Conservation (phyloP, 2,113 vertebrate genomes). For the Pomatorhinus ruficollis region DNA sequence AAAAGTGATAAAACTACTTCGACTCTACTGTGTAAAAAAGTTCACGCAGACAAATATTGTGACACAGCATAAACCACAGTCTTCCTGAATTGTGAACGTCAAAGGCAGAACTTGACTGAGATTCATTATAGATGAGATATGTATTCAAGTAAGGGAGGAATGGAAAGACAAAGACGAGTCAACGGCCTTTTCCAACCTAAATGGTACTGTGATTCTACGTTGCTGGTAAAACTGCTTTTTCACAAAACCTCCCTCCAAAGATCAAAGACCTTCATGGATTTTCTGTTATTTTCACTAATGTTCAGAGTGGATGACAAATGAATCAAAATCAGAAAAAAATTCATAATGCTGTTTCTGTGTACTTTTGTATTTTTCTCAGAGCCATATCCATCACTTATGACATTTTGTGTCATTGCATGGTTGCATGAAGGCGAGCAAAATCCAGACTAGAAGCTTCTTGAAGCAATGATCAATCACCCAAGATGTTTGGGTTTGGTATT, state of each 20-base stretch:
- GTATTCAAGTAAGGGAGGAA: neutral
- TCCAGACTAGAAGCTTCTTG: neutral
- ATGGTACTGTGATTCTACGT: neutral
- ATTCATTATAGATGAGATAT: neutral
- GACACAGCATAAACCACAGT: neutral
- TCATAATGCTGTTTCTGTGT: neutral
- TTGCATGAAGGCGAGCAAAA: neutral
- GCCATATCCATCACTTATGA: neutral
- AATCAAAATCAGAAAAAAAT: neutral
- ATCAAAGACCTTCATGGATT: neutral
- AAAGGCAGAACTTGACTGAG: neutral
- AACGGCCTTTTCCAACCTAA: neutral
- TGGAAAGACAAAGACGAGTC: neutral
- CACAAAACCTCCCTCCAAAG: neutral
- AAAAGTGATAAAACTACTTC: neutral
- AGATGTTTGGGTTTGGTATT: slow-evolving; percentile 23
- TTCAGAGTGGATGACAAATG: neutral
- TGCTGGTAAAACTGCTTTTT: neutral
- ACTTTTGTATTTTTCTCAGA: neutral
- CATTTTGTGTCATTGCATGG: neutral
- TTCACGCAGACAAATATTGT: neutral
- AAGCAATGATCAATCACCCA: slow-evolving; percentile 1
- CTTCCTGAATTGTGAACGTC: neutral
- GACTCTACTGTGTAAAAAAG: neutral
- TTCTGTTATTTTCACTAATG: neutral